These are phyloP conservation scores for Mergus octosetaceus DNA, from an alignment of 2,797 vertebrate species.

Conservation along the genomic window DNA sequence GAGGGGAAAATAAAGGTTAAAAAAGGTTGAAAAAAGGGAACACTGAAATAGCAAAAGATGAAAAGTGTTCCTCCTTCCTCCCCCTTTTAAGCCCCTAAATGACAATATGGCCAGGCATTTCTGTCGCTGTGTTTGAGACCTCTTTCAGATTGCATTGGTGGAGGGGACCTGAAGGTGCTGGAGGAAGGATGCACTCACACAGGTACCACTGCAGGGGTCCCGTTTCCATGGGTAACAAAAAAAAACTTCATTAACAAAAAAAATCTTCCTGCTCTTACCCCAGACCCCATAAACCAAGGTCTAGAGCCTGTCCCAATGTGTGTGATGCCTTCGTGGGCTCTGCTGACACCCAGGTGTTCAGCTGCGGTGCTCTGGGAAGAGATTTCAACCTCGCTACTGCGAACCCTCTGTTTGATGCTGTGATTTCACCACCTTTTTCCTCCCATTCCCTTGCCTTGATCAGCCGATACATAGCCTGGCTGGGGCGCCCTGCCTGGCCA, in stretches of 20 bases:
- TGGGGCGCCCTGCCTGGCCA: rapidly evolving
- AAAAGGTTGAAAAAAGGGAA: not conserved
- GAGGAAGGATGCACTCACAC: not conserved
- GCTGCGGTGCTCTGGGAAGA: rapidly evolving
- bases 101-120: not conserved
- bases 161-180: not conserved
- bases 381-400: not conserved
- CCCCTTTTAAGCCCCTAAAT: not conserved
- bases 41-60: not conserved
- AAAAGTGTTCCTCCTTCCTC: rapidly evolving
- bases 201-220: not conserved
- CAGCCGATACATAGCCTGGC: not conserved
- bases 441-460: not conserved
- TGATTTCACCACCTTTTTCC: not conserved
- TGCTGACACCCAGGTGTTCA: not conserved
- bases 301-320: rapidly evolving
- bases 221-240: not conserved
- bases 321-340: not conserved
- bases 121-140: not conserved
- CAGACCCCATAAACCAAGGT: not conserved
- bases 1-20: not conserved
- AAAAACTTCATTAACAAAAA: not conserved
- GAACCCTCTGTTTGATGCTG: not conserved
- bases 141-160: not conserved
- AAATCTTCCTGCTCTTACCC: not conserved